Conservation (phyloP, 2,888 invertebrate genomes). For the Dromius quadrimaculatus region DNA sequence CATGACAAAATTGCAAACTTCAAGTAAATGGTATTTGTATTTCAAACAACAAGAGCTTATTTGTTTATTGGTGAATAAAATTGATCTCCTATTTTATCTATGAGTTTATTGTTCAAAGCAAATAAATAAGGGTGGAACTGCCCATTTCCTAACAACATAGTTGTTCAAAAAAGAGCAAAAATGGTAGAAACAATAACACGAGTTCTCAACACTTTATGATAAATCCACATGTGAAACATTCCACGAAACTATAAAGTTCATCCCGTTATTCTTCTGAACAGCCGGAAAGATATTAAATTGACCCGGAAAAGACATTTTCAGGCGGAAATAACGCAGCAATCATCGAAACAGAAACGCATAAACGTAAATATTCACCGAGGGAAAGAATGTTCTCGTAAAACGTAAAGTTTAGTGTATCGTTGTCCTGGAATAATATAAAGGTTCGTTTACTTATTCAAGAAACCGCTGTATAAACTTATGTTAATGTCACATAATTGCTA, state of each 20-base stretch:
- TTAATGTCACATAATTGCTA: too few species aligned
- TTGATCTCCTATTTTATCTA: constrained; percentile 26
- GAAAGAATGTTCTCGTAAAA: constrained; percentile 14
- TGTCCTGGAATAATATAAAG: constrained; percentile 12
- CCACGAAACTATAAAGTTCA: constrained; percentile 42
- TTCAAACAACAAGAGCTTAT: too few species aligned
- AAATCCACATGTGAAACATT: constrained; percentile 38
- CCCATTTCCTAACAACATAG: constrained; percentile 11
- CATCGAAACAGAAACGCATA: constrained; percentile 38
- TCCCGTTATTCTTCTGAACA: constrained; percentile 43
- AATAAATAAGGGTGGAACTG: constrained; percentile 25
- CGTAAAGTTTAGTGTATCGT: constrained; percentile 14
- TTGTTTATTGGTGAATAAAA: too few species aligned
- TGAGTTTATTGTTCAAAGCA: constrained; percentile 23
- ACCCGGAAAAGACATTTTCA: constrained; percentile 45
- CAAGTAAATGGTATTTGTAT: too few species aligned
- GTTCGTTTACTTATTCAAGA: constrained; percentile 10
- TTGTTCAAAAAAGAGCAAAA: constrained; percentile 10
- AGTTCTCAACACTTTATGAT: constrained; percentile 31
- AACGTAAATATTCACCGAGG: constrained; percentile 34
- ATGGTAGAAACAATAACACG: constrained; percentile 1
- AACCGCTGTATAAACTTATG: constrained; percentile 11
- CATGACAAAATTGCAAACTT: too few species aligned
- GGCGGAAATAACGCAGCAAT: constrained; percentile 40
- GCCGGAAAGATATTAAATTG: constrained; percentile 47